Evolutionary conservation across 2,797 vertebrate genomes (phyloP), one percentile per base, ranked within the genome.

Genomic region (Alectoris magna): DNA sequence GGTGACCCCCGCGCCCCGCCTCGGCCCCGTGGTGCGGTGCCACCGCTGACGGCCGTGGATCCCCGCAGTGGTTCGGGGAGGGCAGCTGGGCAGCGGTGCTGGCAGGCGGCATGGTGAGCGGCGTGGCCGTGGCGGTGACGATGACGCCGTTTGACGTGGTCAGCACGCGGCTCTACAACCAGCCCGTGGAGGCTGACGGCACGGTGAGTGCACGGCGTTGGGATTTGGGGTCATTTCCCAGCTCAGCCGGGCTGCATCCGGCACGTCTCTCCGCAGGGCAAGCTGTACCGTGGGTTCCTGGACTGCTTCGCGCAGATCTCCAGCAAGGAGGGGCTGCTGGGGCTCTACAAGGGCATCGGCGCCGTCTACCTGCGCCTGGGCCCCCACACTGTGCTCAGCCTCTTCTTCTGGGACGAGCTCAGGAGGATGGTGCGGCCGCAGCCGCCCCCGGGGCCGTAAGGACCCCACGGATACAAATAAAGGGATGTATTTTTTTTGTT

Each of bases 121-220:
- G 99, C 0, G 94, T 99, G 3, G 98, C 98, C 0, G 99, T 99
- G 94, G 98, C 98, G 0, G 83, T 98, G 56, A 98, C 98, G 9
- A 99, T 99, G 99, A 99, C 99, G 0, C 99, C 99, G 5, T 99
- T 99, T 17, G 99, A 99, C 1, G 99, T 99, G 95, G 97, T 99
- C 93, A 99, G 99, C 94, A 99, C 99, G 0, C 97, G 99, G 21
- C 98, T 99, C 29, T 99, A 99, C 98, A 99, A 99, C 96, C 99
- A 99, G 95, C 99, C 99, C 0, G 99, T 99, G 96, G 98, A 99
- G 1, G 93, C 98, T 24, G 84, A 96, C 9, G 98, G 96, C 69
- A 96, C 88, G 97, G 99, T 99, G 95, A 98, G 89, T 53, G 84
- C 59, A 11, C 4, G 8, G 62, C 4, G 16, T 26, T 6, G 24